Conservation (phyloP, 2,888 invertebrate genomes). For the Plebejus melissa region DNA sequence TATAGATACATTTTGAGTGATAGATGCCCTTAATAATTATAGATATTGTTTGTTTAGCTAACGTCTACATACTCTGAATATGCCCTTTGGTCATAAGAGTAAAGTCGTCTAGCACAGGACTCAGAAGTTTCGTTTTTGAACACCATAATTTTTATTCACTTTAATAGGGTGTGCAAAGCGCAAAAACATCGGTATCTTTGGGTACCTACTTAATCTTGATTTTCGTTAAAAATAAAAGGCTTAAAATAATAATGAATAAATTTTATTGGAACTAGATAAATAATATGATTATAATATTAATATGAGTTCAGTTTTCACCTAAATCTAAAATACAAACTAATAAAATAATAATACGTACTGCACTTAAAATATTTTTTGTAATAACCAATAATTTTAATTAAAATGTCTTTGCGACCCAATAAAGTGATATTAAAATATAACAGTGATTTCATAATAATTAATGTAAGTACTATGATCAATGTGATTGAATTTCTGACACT, state of each 20-base stretch:
- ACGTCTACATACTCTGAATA: too few relatives aligned
- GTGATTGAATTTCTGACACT: neutral
- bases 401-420: neutral
- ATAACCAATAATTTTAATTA: neutral
- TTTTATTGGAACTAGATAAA: constrained; percentile 18
- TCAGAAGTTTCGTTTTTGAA: neutral
- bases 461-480: neutral
- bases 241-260: neutral
- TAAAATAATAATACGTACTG: neutral
- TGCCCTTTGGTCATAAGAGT: too few relatives aligned
- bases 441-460: neutral
- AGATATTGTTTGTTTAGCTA: too few relatives aligned
- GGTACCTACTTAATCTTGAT: neutral
- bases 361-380: neutral
- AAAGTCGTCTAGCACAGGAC: neutral
- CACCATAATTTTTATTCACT: neutral
- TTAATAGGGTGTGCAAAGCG: neutral
- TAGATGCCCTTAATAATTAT: too few relatives aligned
- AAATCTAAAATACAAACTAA: neutral
- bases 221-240: neutral
- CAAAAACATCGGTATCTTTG: neutral
- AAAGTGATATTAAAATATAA: neutral
- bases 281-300: constrained; percentile 1
- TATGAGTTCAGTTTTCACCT: neutral
- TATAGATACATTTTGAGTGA: too few relatives aligned